A percentile compares a stretch with the other conserved stretches of the same genome.
phyloP scores from a whole-genome alignment of 1,140 invertebrate genomes.

The Drosophila mauritiana region DNA sequence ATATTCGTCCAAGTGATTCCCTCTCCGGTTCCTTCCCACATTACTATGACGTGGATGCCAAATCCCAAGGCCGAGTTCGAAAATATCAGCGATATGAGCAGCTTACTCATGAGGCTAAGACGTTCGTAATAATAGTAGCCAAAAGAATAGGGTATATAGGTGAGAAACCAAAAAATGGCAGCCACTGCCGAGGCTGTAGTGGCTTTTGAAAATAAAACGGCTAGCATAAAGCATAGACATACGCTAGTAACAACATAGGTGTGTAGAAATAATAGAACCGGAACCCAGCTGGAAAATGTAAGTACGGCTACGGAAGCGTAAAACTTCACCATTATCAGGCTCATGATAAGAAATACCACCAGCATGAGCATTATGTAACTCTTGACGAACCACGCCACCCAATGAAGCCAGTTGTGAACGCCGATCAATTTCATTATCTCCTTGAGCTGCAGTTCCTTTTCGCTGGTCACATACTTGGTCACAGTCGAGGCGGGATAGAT shows the following conservation, averaged over 20 bases:
- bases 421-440: slow-evolving; percentile 96
- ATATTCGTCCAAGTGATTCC: slow-evolving; percentile 89
- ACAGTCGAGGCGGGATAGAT: slow-evolving; percentile 91
- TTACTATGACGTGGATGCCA: slow-evolving; percentile 88
- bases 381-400: slow-evolving; percentile 93
- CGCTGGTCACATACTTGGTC: slow-evolving; percentile 87
- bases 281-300: slow-evolving; percentile 70
- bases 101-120: slow-evolving; percentile 85
- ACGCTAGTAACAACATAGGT: slow-evolving; percentile 86
- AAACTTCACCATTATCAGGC: slow-evolving; percentile 13
- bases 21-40: slow-evolving; percentile 67
- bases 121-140: slow-evolving; percentile 87
- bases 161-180: slow-evolving; percentile 89
- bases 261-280: slow-evolving; percentile 86
- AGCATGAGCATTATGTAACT: slow-evolving; percentile 89
- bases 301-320: slow-evolving; percentile 58
- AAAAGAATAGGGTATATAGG: slow-evolving; percentile 90
- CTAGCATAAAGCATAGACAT: slow-evolving; percentile 88
- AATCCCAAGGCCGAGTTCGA: slow-evolving; percentile 91
- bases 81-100: slow-evolving; percentile 86
- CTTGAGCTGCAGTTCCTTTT: slow-evolving; percentile 89
- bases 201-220: slow-evolving; percentile 87
- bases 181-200: slow-evolving; percentile 86
- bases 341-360: slow-evolving; percentile 85
- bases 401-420: slow-evolving; percentile 92